These are phyloP conservation scores for Chlamydotis undulata DNA, from an alignment of 2,113 vertebrate genomes.

Conservation along the genomic window DNA sequence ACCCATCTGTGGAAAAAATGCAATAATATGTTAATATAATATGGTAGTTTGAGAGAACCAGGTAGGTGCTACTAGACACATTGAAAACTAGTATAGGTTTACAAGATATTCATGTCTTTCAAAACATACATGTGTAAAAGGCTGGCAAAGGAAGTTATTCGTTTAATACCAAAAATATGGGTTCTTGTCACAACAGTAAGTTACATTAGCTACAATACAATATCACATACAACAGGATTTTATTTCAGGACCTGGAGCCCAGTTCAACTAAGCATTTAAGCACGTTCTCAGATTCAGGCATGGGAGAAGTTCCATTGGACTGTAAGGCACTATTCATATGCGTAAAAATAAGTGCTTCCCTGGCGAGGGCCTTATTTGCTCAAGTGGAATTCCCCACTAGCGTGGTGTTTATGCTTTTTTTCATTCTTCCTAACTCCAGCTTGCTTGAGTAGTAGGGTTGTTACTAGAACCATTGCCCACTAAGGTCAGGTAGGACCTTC, in stretches of 20 bases:
- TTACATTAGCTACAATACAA: constrained; percentile 54
- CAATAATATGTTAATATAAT: constrained; percentile 88
- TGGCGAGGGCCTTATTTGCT: constrained; percentile 63
- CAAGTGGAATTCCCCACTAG: constrained; percentile 63
- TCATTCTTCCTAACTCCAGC: constrained; percentile 67
- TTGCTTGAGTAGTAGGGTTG: constrained; percentile 62
- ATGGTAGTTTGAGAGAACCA: constrained; percentile 85
- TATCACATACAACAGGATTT: constrained; percentile 37
- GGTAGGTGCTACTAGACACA: constrained; percentile 85
- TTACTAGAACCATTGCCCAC: constrained; percentile 66
- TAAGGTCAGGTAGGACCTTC: constrained; percentile 53
- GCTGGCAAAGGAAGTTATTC: constrained; percentile 72
- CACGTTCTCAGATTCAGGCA: background rate
- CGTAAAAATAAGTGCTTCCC: constrained; percentile 60
- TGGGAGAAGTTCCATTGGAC: constrained; percentile 10
- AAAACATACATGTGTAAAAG: constrained; percentile 71
- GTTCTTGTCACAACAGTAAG: constrained; percentile 66
- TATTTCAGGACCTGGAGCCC: constrained; percentile 65
- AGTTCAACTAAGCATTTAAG: constrained; percentile 12
- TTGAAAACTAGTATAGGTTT: constrained; percentile 84
- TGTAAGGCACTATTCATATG: constrained; percentile 36
- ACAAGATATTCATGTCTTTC: constrained; percentile 81
- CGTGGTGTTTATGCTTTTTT: constrained; percentile 46
- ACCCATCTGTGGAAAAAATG: constrained; percentile 86
- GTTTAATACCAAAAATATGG: constrained; percentile 74